Base-by-base conservation (phyloP, 2,797 vertebrate genomes). In the Heterohyrax brucei region DNA sequence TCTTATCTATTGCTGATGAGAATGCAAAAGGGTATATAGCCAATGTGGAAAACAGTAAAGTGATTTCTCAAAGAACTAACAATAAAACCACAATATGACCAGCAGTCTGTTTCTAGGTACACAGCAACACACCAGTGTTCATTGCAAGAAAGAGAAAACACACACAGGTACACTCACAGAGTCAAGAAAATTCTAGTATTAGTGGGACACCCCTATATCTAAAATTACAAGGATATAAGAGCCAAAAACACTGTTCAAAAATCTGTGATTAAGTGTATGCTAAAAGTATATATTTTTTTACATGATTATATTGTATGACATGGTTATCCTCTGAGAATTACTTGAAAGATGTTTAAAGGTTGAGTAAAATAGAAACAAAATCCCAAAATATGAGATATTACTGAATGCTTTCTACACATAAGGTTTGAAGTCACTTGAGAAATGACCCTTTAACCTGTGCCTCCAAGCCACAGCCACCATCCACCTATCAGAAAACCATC, bases 171-270 rank as follows among this genome's bases (percentile, higher is more conserved):
- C n/a, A 53, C 44, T 26, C 30, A 87, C 88, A 75, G 0, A 85
- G 39, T 92, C 33, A 89, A 95, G 87, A 95, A 95, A 84, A 33
- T 92, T 80, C 61, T 96, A 28, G 12, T 95, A 84, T 92, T 91
- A 50, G 18, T 77, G 19, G 46, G 87, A 80, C 95, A 83, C 48
- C 66, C 19, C 26, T 21, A 88, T 81, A 83, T 21, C 50, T 96
- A 59, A 82, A 73, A 75, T 64, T 78, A 77, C 0, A 68, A 87
- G 62, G 50, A 22, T 50, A 39, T 18, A 16, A 80, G 59, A 95
- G 10, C 59, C 56, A 85, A 95, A 95, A 83, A 30, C 30, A 90
- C 18, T 68, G 95, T 81, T 92, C 39, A 12, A 86, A 10, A 79
- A 84, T 91, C 22, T 85, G 21, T 73, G 19, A 91, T 46, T 81